Evolutionary conservation across 2,888 invertebrate species (phyloP), one percentile per base, ranked within the genome.

Genomic region (Acheta domesticus): DNA sequence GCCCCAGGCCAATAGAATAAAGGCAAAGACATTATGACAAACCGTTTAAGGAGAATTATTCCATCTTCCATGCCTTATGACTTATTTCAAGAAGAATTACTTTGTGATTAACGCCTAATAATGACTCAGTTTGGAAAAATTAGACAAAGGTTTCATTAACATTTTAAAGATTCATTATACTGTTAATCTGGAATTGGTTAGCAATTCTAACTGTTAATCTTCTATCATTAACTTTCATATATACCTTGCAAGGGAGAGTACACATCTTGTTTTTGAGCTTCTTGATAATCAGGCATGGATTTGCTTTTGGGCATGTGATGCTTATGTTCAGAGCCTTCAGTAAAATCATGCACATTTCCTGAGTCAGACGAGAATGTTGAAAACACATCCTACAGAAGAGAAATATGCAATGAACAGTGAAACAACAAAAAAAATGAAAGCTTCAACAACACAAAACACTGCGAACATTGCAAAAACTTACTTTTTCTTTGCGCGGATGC

Each of bases 321-420:
- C 75, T 83, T 83, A 73, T 84, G 83, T 49, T 84, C 84, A 14
- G 88, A 87, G 76, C 88, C 87, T 82, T 91, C 93, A 81, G 90
- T 89, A 86, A 90, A 93, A 87, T 92, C 92, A 83, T 90, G 90
- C n/a, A 92, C 91, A 83, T 93, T 94, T 8, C 94, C 95, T 79
- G 94, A 94, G 87, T 95, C 95, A 5, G 92, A 92, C 75, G 94
- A 94, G 84, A 93, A 91, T 75, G 91, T 89, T 83, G 93, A 91
- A 87, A 91, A 89, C 11, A 89, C 89, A 83, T 91, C 91, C 85
- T 86, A 81, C 20, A 80, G 81, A 79, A 76, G 21, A 62, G 5
- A 62, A n/a, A 78, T 19, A 62, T 23, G 48, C 48, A 76, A 73
- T 62, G 48, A 16, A 23, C n/a, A 20, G 77, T 48, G n/a, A 81